A percentile compares a stretch with the other conserved stretches of the same genome.
Evolutionary conservation across 2,113 vertebrate species (phyloP).

Genomic region (Muntiacus reevesi): DNA sequence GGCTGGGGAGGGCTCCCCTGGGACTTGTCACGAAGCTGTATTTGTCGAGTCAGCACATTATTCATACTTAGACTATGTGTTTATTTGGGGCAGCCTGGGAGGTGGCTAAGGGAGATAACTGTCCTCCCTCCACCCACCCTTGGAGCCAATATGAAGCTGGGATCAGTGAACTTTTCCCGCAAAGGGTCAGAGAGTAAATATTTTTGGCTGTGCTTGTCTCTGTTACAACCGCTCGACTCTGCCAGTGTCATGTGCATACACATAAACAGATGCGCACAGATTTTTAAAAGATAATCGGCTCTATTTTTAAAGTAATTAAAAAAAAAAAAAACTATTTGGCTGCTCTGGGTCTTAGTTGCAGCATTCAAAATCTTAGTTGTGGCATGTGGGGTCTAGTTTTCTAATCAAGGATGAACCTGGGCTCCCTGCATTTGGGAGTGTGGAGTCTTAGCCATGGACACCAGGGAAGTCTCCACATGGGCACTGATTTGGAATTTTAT

Average conservation of each 20-base stretch:
- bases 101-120: background rate
- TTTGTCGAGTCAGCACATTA: background rate
- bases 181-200: background rate
- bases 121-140: background rate
- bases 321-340: background rate
- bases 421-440: background rate
- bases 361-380: background rate
- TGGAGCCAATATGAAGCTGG: background rate
- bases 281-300: background rate
- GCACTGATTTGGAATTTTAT: background rate
- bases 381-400: background rate
- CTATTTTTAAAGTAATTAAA: background rate
- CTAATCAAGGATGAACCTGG: background rate
- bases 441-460: background rate
- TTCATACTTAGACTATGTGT: background rate
- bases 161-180: background rate
- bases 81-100: background rate
- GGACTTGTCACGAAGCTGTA: background rate
- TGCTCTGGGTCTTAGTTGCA: background rate
- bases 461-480: background rate
- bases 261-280: background rate
- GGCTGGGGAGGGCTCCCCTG: background rate
- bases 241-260: background rate
- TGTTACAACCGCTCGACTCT: background rate
- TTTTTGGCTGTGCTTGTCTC: background rate